Evolutionary conservation across 1,140 invertebrate species (phyloP).

Genomic region (Scylla paramamosain): DNA sequence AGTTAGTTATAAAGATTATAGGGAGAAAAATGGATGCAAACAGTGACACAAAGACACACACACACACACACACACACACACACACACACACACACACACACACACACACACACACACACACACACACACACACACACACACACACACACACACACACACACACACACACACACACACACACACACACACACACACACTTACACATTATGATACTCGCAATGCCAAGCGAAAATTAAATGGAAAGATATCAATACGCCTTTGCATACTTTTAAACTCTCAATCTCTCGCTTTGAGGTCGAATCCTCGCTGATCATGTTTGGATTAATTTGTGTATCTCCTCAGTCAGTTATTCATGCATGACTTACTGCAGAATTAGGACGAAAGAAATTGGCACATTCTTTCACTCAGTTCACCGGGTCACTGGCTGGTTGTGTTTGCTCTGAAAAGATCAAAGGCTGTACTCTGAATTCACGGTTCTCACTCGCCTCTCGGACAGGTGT

Average conservation of each 20-base stretch:
- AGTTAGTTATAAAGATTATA: background rate
- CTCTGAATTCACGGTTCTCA: too few relatives aligned
- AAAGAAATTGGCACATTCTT: background rate
- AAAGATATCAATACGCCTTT: background rate
- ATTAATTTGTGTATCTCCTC: background rate
- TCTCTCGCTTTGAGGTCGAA: background rate
- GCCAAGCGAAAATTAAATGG: background rate
- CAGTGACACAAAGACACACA: background rate
- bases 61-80: too few relatives aligned
- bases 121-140: constrained; percentile 15
- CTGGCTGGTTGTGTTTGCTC: too few relatives aligned
- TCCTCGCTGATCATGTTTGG: background rate
- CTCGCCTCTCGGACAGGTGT: too few relatives aligned
- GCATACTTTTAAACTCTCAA: background rate
- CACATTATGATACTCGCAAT: background rate
- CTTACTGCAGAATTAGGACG: background rate
- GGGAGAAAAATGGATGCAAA: background rate
- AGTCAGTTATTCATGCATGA: background rate
- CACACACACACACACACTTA: constrained; percentile 1
- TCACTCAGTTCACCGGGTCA: background rate
- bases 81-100: background rate
- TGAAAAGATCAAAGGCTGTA: too few relatives aligned
- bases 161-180: constrained; percentile 2
- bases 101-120: constrained; percentile 1
- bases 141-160: constrained; percentile 18